Evolutionary conservation across 2,113 vertebrate species (phyloP).

Genomic region (Hippocampus abdominalis): DNA sequence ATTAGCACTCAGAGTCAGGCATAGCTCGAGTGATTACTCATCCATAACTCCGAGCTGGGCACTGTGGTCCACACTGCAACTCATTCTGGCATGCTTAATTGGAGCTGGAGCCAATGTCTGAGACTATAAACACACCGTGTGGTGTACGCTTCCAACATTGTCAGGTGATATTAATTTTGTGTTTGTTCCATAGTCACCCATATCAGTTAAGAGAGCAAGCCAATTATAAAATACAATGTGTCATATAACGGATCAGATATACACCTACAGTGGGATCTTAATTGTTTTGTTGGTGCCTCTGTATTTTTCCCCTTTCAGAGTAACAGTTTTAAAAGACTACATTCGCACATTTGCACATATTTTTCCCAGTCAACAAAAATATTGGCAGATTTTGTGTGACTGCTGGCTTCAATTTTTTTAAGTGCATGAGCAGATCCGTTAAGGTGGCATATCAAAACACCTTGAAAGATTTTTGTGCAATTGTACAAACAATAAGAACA

Average conservation of each 20-base stretch:
- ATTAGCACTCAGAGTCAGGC: constrained; percentile 69
- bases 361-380: background rate
- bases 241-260: constrained; percentile 38
- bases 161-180: constrained; percentile 69
- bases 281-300: constrained; percentile 27
- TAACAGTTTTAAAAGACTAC: background rate
- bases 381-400: background rate
- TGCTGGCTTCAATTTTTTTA: background rate
- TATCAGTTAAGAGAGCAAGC: constrained; percentile 47
- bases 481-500: background rate
- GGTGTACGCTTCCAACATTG: constrained; percentile 66
- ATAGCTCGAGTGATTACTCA: constrained; percentile 68
- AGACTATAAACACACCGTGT: constrained; percentile 67
- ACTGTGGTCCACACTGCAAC: constrained; percentile 62
- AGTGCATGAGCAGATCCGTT: background rate
- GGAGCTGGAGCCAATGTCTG: constrained; percentile 64
- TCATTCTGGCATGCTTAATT: constrained; percentile 71
- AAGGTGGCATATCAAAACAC: background rate
- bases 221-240: constrained; percentile 54
- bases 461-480: background rate
- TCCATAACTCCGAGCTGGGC: constrained; percentile 67
- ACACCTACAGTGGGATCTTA: constrained; percentile 50
- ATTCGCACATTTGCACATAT: too few relatives aligned
- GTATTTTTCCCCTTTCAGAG: background rate
- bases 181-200: constrained; percentile 68